Percentiles rank a stretch among this genome's conserved stretches.
These are phyloP conservation scores for Muscicapa striata DNA, from an alignment of 2,797 vertebrate genomes.

Conservation along the genomic window DNA sequence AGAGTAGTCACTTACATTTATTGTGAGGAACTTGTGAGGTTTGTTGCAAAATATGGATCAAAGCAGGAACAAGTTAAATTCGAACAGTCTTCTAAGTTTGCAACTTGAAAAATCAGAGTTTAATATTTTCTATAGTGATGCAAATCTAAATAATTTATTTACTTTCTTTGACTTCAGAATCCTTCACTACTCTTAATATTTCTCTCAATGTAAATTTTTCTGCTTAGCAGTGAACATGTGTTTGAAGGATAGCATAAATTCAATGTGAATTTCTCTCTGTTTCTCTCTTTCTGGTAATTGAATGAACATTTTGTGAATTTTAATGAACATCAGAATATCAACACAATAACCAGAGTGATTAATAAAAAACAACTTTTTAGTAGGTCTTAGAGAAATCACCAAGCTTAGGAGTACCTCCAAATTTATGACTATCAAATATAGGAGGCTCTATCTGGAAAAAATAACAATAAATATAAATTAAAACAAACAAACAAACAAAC, in stretches of 20 bases:
- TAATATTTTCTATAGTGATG: neutral
- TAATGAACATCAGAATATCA: neutral
- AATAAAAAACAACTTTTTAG: neutral
- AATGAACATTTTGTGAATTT: neutral
- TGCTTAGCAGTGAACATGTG: neutral
- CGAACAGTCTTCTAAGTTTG: neutral
- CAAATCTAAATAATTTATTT: neutral
- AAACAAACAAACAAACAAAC: neutral
- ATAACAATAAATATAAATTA: neutral
- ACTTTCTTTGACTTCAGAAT: neutral
- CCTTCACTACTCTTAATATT: neutral
- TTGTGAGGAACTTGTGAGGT: neutral
- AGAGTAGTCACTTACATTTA: neutral
- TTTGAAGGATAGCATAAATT: neutral
- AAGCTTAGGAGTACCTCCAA: neutral
- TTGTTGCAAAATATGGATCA: neutral
- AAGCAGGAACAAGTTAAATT: neutral
- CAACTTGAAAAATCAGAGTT: neutral
- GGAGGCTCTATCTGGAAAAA: neutral
- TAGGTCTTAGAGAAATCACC: neutral
- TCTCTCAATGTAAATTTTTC: neutral
- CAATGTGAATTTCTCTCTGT: neutral
- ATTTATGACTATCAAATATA: neutral
- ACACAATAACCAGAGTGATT: neutral
- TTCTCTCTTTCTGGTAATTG: neutral